Conservation (phyloP, 1,140 invertebrate species). For the Drosophila prosaltans region DNA sequence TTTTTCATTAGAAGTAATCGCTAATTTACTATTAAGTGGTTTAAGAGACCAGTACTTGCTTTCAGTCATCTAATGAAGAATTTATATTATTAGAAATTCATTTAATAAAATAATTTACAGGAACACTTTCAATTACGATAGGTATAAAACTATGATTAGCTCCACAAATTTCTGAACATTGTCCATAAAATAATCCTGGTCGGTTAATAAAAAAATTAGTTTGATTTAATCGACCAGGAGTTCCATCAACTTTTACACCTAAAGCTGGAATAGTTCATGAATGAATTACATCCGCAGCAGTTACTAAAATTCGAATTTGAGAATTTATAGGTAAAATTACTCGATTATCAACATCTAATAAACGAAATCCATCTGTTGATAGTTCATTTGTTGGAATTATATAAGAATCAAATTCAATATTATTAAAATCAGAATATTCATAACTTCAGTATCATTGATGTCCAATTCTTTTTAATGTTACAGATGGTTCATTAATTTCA, state of each 20-base stretch:
- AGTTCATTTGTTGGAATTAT: constrained; percentile 84
- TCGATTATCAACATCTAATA: constrained; percentile 88
- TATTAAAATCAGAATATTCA: constrained; percentile 86
- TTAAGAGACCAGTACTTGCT: constrained; percentile 86
- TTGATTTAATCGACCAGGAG: constrained; percentile 88
- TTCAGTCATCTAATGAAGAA: constrained; percentile 86
- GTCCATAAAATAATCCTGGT: constrained; percentile 87
- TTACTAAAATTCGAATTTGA: constrained; percentile 85
- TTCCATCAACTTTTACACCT: constrained; percentile 87
- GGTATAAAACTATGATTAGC: constrained; percentile 13
- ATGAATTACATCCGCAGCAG: constrained; percentile 88
- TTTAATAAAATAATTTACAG: constrained; percentile 84
- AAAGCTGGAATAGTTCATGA: constrained; percentile 87
- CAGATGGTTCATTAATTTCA: constrained; percentile 84
- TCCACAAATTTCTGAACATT: constrained; percentile 91
- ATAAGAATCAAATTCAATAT: constrained; percentile 87
- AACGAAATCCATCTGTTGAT: constrained; percentile 83
- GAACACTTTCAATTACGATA: constrained; percentile 87
- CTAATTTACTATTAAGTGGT: constrained; percentile 83
- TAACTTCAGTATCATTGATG: constrained; percentile 89
- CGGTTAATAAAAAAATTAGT: constrained; percentile 84
- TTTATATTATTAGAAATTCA: constrained; percentile 84
- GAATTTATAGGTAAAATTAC: constrained; percentile 85
- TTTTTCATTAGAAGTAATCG: constrained; percentile 85
- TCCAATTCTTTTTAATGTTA: constrained; percentile 86